Base-by-base conservation (phyloP, 2,888 invertebrate genomes). In the Lumbricus terrestris region DNA sequence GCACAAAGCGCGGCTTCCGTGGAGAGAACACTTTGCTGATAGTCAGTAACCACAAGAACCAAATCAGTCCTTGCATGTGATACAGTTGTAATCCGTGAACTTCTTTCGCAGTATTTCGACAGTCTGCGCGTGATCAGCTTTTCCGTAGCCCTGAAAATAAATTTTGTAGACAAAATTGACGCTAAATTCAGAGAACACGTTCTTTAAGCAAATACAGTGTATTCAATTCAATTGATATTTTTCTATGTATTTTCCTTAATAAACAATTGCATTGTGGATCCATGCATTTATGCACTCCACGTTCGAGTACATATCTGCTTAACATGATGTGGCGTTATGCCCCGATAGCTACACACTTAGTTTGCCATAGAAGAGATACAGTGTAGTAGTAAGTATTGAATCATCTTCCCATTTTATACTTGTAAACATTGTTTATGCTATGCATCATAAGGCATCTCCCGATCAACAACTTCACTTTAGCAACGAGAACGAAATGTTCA, bases 71-170 rank as follows among this genome's bases (percentile, higher is more conserved):
- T 97, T 97, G 94, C 97, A 97, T 91, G 97, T 96, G 92, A 99
- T 96, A 35, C 96, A 93, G 37, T 92, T 95, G 94, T 98, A 98
- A 92, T 96, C 96, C 0, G 96, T 95, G 94, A 96, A 99, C 82
- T 96, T 96, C 91, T 96, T 96, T 94, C 97, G 97, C 92, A 98
- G 95, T 88, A 99, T 94, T 90, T 96, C 96, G 6, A 97, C 97
- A 2, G 97, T 95, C 40, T 97, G 95, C 91, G 96, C 95, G 95
- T 99, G 98, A 95, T 99, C 97, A 0, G 98, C 98, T 95, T 97
- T 97, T 5, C 98, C 98, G 94, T 96, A 98, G 0, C 97, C 95
- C 95, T 95, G 92, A 4, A 69, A 82, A 69, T n/a, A 69, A 69
- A n/a, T 8, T 8, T 69, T 69, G 0, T 69, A n/a, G n/a, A 47